A percentile compares a stretch with the other conserved stretches of the same genome.
phyloP scores from a whole-genome alignment of 2,888 invertebrate genomes.

The Conistra vaccinii region DNA sequence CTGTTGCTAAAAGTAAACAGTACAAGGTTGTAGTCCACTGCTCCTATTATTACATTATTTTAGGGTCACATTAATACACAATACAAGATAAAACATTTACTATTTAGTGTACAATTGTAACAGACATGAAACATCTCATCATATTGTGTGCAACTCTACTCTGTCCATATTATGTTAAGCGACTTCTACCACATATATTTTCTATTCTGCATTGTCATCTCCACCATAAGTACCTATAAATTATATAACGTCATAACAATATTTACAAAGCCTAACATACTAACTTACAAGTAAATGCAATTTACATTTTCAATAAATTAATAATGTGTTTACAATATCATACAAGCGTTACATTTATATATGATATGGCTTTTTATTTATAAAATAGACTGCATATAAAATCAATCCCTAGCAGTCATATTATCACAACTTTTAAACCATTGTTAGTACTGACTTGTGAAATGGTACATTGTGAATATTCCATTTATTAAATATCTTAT shows the following conservation, averaged over 20 bases:
- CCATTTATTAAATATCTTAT: constrained; percentile 26
- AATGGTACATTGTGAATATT: constrained; percentile 45
- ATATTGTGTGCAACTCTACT: constrained; percentile 85
- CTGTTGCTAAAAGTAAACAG: constrained; percentile 58
- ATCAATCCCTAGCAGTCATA: constrained; percentile 82
- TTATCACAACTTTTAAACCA: constrained; percentile 74
- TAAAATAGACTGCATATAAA: constrained; percentile 84
- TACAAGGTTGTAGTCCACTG: constrained; percentile 60
- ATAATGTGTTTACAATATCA: constrained; percentile 88
- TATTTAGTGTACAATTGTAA: constrained; percentile 83
- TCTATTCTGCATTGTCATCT: constrained; percentile 83
- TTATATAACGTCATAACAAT: constrained; percentile 91
- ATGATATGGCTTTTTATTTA: constrained; percentile 88
- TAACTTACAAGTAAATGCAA: constrained; percentile 90
- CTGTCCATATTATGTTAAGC: constrained; percentile 82
- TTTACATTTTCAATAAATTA: constrained; percentile 90
- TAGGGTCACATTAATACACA: constrained; percentile 85
- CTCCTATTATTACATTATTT: constrained; percentile 69
- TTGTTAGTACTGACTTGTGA: constrained; percentile 53
- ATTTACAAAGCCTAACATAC: constrained; percentile 90
- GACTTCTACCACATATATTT: constrained; percentile 84
- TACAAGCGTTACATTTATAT: constrained; percentile 89
- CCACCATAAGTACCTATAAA: constrained; percentile 88
- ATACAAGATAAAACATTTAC: constrained; percentile 87
- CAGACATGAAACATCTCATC: constrained; percentile 80